Evolutionary conservation across 64 coral and sea anemone species (phyloP).

Genomic region (Hydrozoanthus tunicans): DNA sequence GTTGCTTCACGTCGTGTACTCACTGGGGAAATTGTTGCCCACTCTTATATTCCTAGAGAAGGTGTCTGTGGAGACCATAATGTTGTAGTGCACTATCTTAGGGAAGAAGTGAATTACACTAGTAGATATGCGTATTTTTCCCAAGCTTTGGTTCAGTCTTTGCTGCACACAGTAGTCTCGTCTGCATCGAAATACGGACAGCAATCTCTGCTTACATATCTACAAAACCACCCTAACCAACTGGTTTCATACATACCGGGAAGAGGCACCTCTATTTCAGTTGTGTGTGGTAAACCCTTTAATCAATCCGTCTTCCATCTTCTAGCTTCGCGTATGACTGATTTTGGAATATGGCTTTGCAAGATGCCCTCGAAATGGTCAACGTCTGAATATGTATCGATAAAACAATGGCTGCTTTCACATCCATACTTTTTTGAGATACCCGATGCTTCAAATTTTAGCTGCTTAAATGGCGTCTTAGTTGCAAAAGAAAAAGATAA

Average conservation of each 20-base stretch:
- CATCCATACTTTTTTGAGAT: slow-evolving; percentile 1
- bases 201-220: background rate
- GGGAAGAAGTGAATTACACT: background rate
- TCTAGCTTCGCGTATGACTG: too few relatives aligned
- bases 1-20: background rate
- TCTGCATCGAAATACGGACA: background rate
- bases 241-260: background rate
- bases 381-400: background rate
- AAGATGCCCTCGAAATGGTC: background rate
- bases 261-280: background rate
- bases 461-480: background rate
- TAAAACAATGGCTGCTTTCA: background rate
- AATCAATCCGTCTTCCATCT: background rate
- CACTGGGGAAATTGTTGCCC: background rate
- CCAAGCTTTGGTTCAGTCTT: background rate
- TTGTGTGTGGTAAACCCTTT: background rate
- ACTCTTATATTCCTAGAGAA: too few relatives aligned
- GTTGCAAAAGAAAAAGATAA: background rate
- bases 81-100: too few relatives aligned
- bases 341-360: too few relatives aligned
- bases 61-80: too few relatives aligned
- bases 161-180: too few relatives aligned
- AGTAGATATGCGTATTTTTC: background rate
- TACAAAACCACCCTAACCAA: background rate
- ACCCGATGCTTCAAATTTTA: background rate